Percentiles rank a stretch among this genome's conserved stretches.
Evolutionary conservation across 1,140 invertebrate genomes (phyloP).

Genomic region (Trichonephila inaurata): DNA sequence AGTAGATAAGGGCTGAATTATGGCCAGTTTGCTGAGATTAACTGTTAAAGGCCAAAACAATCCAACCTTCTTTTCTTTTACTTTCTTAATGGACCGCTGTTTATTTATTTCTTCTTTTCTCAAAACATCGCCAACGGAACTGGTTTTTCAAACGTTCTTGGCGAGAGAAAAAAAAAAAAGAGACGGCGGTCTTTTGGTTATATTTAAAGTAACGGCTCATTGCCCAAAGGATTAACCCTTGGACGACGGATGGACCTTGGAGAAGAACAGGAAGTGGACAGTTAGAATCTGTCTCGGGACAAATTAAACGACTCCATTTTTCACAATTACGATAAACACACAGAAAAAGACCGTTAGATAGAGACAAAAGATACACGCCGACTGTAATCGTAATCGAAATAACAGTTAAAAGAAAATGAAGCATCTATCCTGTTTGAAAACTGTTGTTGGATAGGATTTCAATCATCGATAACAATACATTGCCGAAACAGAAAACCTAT

Average conservation of each 20-base stretch:
- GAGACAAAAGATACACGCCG: too few relatives aligned
- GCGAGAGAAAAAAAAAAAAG: not conserved
- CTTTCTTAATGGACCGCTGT: not conserved
- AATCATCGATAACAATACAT: too few relatives aligned
- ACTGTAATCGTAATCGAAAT: too few relatives aligned
- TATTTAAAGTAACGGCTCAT: not conserved
- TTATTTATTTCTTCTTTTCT: not conserved
- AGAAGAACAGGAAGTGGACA: not conserved
- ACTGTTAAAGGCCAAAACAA: constrained; percentile 31
- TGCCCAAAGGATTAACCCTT: not conserved
- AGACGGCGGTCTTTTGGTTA: not conserved
- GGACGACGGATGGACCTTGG: not conserved
- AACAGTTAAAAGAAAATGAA: too few relatives aligned
- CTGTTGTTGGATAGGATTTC: too few relatives aligned
- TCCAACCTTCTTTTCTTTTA: not conserved
- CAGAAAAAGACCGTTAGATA: too few relatives aligned
- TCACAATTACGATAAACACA: not conserved
- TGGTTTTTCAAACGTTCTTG: not conserved
- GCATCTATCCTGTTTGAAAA: too few relatives aligned
- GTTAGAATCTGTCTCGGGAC: not conserved
- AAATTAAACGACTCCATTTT: not conserved
- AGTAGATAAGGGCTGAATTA: constrained; percentile 23
- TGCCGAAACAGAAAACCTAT: too few relatives aligned
- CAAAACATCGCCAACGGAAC: not conserved
- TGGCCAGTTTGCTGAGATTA: constrained; percentile 19